These are phyloP conservation scores for Paracentrotus lividus DNA, from an alignment of 53 echinoderm and acorn worm genomes.

Conservation along the genomic window DNA sequence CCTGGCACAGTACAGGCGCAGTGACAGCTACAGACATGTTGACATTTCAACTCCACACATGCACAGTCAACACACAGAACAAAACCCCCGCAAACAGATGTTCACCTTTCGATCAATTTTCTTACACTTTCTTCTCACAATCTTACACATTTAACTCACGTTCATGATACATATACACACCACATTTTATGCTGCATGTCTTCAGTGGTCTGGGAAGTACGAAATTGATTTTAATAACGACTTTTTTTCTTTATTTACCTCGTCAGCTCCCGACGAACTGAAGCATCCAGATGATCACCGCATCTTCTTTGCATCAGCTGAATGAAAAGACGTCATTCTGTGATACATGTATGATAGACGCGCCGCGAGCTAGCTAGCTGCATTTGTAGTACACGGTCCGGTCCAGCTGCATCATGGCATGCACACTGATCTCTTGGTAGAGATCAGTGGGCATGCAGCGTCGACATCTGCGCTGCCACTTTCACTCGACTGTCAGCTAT, in stretches of 20 bases:
- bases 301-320: not conserved
- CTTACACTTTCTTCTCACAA: not conserved
- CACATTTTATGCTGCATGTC: not conserved
- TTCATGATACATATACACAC: not conserved
- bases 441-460: no score
- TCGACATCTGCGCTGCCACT: no score
- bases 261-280: not conserved
- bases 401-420: no score
- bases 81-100: constrained; percentile 16
- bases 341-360: no score
- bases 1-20: no score
- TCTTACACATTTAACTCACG: not conserved
- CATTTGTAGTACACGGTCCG: no score
- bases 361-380: no score
- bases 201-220: not conserved
- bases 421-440: no score
- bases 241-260: not conserved
- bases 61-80: not conserved
- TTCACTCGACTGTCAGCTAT: not conserved
- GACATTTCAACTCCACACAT: not conserved
- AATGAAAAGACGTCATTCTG: no score
- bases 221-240: not conserved
- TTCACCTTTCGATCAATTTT: constrained; percentile 1
- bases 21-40: not conserved
- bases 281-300: not conserved